Evolutionary conservation across 1,140 invertebrate genomes (phyloP).

Genomic region (Nebria ingens): DNA sequence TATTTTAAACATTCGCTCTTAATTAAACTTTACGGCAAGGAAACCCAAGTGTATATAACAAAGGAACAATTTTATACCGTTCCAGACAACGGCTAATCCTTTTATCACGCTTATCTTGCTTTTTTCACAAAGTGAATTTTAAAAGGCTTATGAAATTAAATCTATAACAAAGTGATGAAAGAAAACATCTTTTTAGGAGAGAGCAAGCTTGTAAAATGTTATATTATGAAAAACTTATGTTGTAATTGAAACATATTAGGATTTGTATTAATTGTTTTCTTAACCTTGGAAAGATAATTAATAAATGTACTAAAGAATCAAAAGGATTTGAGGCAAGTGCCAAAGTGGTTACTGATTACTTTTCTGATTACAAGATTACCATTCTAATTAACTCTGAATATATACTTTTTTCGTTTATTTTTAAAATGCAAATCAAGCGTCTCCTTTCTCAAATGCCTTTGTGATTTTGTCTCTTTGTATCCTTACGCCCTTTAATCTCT

Average conservation of each 20-base stretch:
- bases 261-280: too few relatives aligned
- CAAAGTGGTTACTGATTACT: conserved; percentile 6
- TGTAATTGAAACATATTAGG: too few relatives aligned
- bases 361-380: conserved; percentile 8
- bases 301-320: background rate
- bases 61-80: background rate
- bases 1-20: background rate
- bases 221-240: too few relatives aligned
- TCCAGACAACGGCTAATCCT: background rate
- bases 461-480: background rate
- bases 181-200: background rate
- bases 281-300: background rate
- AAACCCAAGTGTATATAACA: too few relatives aligned
- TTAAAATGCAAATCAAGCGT: conserved; percentile 1
- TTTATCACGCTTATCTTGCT: background rate
- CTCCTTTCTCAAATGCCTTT: background rate
- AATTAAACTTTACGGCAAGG: background rate
- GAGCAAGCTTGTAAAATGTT: background rate
- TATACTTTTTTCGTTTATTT: background rate
- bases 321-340: conserved; percentile 3
- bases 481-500: conserved; percentile 1
- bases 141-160: conserved; percentile 4
- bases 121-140: conserved; percentile 4
- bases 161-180: conserved; percentile 4
- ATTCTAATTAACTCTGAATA: conserved; percentile 9